Evolutionary conservation across 2,888 invertebrate genomes (phyloP).

Genomic region (Malachius bipustulatus): DNA sequence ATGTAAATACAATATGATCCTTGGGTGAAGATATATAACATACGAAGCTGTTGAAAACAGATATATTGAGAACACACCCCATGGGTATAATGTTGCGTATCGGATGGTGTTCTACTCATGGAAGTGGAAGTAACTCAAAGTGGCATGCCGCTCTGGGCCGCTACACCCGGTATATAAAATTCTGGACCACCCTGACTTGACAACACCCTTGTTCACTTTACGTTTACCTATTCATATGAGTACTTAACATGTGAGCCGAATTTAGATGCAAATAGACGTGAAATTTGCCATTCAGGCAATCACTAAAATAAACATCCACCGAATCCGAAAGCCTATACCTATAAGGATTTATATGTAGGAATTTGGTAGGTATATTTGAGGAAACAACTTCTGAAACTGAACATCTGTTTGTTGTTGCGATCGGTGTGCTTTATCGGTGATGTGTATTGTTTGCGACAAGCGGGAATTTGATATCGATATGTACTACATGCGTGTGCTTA

Average conservation of each 20-base stretch:
- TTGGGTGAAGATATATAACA: too few relatives aligned
- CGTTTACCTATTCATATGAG: conserved; percentile 3
- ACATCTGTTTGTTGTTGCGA: too few relatives aligned
- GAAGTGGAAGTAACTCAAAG: conserved; percentile 20
- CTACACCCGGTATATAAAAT: conserved; percentile 21
- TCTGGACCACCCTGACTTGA: conserved; percentile 21
- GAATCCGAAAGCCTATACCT: too few relatives aligned
- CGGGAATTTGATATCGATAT: too few relatives aligned
- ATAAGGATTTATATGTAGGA: too few relatives aligned
- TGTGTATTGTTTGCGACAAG: too few relatives aligned
- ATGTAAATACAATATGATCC: too few relatives aligned
- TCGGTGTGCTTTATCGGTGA: too few relatives aligned
- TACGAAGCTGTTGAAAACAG: conserved; percentile 18
- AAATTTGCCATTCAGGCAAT: neutral
- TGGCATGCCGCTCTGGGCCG: conserved; percentile 22
- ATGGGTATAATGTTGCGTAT: conserved; percentile 22
- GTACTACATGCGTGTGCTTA: too few relatives aligned
- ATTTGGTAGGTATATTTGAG: too few relatives aligned
- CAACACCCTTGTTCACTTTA: conserved; percentile 11
- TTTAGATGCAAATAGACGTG: neutral
- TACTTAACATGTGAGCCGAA: neutral
- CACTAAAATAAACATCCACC: neutral
- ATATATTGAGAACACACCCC: conserved; percentile 20
- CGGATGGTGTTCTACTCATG: conserved; percentile 16
- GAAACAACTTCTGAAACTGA: too few relatives aligned